Percentiles rank a stretch among this genome's conserved stretches.
phyloP scores from a whole-genome alignment of 2,888 invertebrate species.

The Noctua janthina region DNA sequence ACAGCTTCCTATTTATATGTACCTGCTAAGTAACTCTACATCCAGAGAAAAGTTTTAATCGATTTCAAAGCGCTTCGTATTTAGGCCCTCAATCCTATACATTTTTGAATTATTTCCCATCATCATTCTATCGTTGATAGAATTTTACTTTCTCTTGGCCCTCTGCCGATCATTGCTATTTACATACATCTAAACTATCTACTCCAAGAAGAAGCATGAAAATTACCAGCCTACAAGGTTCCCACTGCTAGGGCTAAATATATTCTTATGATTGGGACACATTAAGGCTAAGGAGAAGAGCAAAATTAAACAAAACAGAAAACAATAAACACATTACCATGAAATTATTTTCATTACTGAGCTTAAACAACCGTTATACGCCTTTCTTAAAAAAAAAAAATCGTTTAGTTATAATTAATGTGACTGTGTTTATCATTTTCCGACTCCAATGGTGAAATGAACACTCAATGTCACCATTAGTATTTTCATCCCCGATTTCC shows the following conservation, averaged over 20 bases:
- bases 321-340: neutral
- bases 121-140: neutral
- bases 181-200: neutral
- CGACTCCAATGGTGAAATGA: neutral
- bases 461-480: neutral
- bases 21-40: neutral
- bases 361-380: neutral
- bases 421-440: neutral
- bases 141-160: neutral
- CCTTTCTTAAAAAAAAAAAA: neutral
- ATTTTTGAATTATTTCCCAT: neutral
- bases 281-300: neutral
- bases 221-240: too few species aligned
- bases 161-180: neutral
- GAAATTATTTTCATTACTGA: neutral
- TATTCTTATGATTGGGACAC: neutral
- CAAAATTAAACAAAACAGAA: neutral
- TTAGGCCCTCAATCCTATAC: neutral
- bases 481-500: constrained; percentile 18
- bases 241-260: neutral
- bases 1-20: neutral
- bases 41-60: neutral
- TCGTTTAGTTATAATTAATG: neutral
- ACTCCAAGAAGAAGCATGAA: neutral
- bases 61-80: neutral